Conservation (phyloP, 2,797 vertebrate genomes). For the Hylomyscus alleni region DNA sequence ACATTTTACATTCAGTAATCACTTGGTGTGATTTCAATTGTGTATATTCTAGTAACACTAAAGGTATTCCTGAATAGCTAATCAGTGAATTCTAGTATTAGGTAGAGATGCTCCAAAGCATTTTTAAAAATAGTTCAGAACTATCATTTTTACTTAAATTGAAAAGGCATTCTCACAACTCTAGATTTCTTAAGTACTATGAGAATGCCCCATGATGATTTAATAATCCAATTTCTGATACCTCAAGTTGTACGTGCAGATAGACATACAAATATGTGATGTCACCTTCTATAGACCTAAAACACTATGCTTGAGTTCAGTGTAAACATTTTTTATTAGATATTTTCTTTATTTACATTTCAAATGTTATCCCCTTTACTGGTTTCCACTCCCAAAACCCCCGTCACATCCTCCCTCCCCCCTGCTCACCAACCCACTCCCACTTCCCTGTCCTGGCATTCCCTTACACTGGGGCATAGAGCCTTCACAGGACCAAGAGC, state of each 20-base stretch:
- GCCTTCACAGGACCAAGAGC: too few relatives aligned
- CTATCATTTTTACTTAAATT: conserved; percentile 36
- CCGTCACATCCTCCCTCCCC: too few relatives aligned
- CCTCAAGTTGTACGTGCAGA: conserved; percentile 6
- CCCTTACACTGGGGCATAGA: too few relatives aligned
- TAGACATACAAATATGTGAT: neutral
- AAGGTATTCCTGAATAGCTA: conserved; percentile 13
- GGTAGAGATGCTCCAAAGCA: neutral
- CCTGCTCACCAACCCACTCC: too few relatives aligned
- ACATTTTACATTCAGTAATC: conserved; percentile 23
- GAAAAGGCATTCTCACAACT: conserved; percentile 25
- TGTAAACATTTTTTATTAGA: neutral
- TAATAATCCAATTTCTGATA: neutral
- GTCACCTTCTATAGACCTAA: conserved; percentile 10
- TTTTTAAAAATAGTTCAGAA: conserved; percentile 57
- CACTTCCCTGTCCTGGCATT: too few relatives aligned
- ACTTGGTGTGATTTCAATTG: conserved; percentile 58
- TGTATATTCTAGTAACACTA: conserved; percentile 49
- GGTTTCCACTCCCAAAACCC: too few relatives aligned
- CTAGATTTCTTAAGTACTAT: conserved; percentile 26
- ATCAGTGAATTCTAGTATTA: conserved; percentile 55
- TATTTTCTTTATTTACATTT: too few relatives aligned
- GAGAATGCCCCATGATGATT: conserved; percentile 53
- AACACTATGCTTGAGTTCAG: neutral
- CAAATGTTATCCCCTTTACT: too few relatives aligned